Conservation (phyloP, 2,888 invertebrate genomes). For the Lithophane leautieri region DNA sequence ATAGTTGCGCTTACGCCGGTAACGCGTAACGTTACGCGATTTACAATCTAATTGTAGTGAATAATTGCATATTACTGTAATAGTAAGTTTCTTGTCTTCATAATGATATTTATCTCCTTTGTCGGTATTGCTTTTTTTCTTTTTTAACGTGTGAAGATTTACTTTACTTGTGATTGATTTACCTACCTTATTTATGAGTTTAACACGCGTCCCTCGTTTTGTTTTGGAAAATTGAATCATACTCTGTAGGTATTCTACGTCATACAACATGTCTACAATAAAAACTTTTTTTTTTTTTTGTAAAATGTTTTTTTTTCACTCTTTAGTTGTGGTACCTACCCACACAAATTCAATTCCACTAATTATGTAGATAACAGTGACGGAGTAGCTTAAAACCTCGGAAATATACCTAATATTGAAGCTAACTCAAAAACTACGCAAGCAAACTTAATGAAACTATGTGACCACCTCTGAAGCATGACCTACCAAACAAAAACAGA, state of each 20-base stretch:
- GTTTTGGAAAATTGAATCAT: background rate
- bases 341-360: no score
- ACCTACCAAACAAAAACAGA: no score
- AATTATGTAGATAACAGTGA: no score
- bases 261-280: background rate
- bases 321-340: no score
- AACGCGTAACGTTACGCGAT: conserved; percentile 57
- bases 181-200: conserved; percentile 1
- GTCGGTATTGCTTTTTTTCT: background rate
- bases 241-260: background rate
- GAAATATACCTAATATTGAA: no score
- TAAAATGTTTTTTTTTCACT: no score
- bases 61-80: conserved; percentile 38
- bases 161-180: background rate
- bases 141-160: background rate
- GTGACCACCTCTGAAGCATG: no score
- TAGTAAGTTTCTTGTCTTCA: conserved; percentile 33
- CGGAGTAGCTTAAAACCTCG: no score
- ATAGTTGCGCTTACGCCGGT: conserved; percentile 61
- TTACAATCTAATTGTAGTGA: conserved; percentile 44
- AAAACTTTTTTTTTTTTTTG: no score
- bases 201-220: background rate
- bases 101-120: conserved; percentile 26
- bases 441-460: no score
- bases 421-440: no score